phyloP scores from a whole-genome alignment of 2,797 vertebrate species.

The Typhlichthys eigenmanni region DNA sequence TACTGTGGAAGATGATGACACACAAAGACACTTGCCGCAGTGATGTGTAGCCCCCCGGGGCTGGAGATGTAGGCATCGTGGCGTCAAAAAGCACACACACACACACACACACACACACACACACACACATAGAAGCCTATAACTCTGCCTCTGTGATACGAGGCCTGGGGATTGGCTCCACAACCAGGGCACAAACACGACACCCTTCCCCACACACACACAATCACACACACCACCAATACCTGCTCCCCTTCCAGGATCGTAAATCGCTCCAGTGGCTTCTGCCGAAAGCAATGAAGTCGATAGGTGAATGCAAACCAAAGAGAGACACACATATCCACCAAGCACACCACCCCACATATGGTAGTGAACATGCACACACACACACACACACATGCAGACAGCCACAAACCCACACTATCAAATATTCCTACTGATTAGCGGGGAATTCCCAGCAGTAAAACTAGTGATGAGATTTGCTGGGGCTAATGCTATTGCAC shows the following conservation, averaged over 20 bases:
- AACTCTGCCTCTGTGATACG: conserved; percentile 42
- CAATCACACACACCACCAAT: conserved; percentile 9
- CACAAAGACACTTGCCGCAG: conserved; percentile 53
- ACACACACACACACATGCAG: conserved; percentile 17
- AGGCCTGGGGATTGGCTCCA: conserved; percentile 41
- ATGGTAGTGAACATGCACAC: conserved; percentile 6
- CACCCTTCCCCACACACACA: not conserved
- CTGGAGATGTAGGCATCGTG: conserved; percentile 36
- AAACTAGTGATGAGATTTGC: conserved; percentile 36
- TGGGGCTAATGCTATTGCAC: conserved; percentile 35
- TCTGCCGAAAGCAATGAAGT: conserved; percentile 42
- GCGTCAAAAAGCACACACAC: conserved; percentile 21
- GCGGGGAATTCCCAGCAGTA: conserved; percentile 23
- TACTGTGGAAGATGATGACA: conserved; percentile 59
- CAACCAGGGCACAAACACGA: conserved; percentile 6
- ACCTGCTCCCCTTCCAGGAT: conserved; percentile 37
- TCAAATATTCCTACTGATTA: conserved; percentile 24
- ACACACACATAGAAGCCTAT: conserved; percentile 27
- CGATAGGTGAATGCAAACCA: conserved; percentile 24
- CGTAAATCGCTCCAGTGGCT: conserved; percentile 38
- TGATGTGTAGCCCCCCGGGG: conserved; percentile 26
- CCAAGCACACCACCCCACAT: conserved; percentile 10
- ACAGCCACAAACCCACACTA: conserved; percentile 7
- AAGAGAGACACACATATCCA: conserved; percentile 4
- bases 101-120: conserved; percentile 3